phyloP scores from a whole-genome alignment of 2,797 vertebrate species.

The Microtus obscurus region DNA sequence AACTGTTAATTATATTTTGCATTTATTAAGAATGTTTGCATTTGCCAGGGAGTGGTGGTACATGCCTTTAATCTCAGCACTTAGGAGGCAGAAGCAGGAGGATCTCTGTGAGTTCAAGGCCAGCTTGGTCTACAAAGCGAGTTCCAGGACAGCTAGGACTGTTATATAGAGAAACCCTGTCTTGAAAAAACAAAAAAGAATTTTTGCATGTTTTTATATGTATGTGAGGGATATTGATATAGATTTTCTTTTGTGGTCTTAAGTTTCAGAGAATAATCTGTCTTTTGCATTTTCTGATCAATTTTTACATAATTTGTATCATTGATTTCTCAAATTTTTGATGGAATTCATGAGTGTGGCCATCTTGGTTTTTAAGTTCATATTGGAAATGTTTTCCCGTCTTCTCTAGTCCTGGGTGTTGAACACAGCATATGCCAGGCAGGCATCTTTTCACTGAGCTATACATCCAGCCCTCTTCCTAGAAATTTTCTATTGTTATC shows the following conservation, averaged over 20 bases:
- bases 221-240: background rate
- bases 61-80: too few relatives aligned
- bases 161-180: too few relatives aligned
- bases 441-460: background rate
- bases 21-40: background rate
- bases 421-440: background rate
- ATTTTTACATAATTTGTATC: background rate
- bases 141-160: too few relatives aligned
- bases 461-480: background rate
- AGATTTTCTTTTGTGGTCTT: background rate
- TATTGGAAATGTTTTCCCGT: background rate
- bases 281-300: slow-evolving; percentile 12
- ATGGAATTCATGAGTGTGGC: background rate
- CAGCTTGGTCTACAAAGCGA: too few relatives aligned
- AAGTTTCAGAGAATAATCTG: background rate
- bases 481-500: background rate
- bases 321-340: background rate
- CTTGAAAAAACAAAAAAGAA: background rate
- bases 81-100: too few relatives aligned
- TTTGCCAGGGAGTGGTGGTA: background rate
- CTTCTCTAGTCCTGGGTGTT: background rate
- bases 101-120: too few relatives aligned
- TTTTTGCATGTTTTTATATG: background rate
- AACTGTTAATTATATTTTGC: background rate
- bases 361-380: slow-evolving; percentile 10